phyloP scores from a whole-genome alignment of 2,888 invertebrate genomes.

The Rapana venosa region DNA sequence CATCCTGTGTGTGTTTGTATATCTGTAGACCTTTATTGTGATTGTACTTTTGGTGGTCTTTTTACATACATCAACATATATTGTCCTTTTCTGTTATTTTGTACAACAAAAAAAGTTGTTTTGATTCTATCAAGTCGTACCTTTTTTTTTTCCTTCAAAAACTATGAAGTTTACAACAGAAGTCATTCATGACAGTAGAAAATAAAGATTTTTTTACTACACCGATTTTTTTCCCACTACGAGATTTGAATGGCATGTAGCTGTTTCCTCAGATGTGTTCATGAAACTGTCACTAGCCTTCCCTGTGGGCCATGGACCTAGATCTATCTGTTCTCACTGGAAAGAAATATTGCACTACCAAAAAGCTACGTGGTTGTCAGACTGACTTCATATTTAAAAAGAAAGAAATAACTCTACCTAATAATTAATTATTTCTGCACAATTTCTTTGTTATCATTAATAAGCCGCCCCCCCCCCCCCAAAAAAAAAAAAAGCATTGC shows the following conservation, averaged over 20 bases:
- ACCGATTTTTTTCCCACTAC: not conserved
- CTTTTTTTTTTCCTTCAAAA: not conserved
- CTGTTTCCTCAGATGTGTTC: not conserved
- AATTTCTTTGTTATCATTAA: too few species aligned
- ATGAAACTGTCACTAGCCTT: not conserved
- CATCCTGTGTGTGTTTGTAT: constrained; percentile 25
- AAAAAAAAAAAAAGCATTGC: too few species aligned
- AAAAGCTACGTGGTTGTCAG: too few species aligned
- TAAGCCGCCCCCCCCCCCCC: too few species aligned
- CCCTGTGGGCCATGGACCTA: too few species aligned
- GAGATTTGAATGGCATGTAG: not conserved
- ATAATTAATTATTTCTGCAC: too few species aligned
- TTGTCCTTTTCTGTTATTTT: constrained; percentile 31
- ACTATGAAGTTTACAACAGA: constrained; percentile 1
- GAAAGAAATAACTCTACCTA: too few species aligned
- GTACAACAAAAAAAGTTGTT: constrained; percentile 17
- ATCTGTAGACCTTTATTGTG: constrained; percentile 19
- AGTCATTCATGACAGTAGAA: constrained; percentile 29
- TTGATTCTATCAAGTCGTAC: constrained; percentile 22
- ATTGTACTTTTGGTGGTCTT: constrained; percentile 14
- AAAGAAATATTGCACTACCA: too few species aligned
- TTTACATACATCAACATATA: constrained; percentile 28
- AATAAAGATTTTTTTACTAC: constrained; percentile 21
- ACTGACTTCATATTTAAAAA: too few species aligned
- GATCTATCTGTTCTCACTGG: too few species aligned